phyloP scores from a whole-genome alignment of 2,888 invertebrate genomes.

The Copidosoma aretas region DNA sequence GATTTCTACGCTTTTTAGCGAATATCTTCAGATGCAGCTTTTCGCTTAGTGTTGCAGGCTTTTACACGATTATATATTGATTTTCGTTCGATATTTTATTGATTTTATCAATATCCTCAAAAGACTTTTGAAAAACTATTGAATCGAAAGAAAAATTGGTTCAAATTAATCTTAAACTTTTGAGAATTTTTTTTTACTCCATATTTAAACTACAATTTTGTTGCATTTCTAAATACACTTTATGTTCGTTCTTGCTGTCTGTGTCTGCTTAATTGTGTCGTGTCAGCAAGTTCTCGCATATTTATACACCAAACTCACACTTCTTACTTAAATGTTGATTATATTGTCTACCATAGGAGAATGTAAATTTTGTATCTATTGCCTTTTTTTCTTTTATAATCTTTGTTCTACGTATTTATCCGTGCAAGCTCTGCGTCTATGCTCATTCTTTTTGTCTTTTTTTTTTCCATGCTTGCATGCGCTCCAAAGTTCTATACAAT shows the following conservation, averaged over 20 bases:
- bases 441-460: slow-evolving; percentile 22
- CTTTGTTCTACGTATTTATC: slow-evolving; percentile 28
- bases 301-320: background rate
- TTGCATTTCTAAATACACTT: background rate
- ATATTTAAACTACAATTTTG: background rate
- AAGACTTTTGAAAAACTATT: background rate
- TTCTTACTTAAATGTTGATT: slow-evolving; percentile 17
- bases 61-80: slow-evolving; percentile 20
- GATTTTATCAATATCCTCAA: background rate
- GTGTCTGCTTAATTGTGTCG: slow-evolving; percentile 49
- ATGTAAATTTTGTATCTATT: slow-evolving; percentile 29
- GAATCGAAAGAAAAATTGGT: slow-evolving; percentile 14
- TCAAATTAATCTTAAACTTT: background rate
- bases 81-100: slow-evolving; percentile 14
- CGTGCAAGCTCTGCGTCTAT: slow-evolving; percentile 26
- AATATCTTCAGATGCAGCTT: slow-evolving; percentile 13
- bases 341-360: background rate
- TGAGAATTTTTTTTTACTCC: background rate
- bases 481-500: slow-evolving; percentile 24
- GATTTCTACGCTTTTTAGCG: background rate
- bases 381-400: slow-evolving; percentile 21
- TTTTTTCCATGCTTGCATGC: slow-evolving; percentile 37
- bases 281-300: slow-evolving; percentile 57
- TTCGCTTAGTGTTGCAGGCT: slow-evolving; percentile 21
- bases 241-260: slow-evolving; percentile 61